Percentiles rank a stretch among this genome's conserved stretches.
phyloP scores from a whole-genome alignment of 2,888 invertebrate species.

The Agrotis ipsilon region DNA sequence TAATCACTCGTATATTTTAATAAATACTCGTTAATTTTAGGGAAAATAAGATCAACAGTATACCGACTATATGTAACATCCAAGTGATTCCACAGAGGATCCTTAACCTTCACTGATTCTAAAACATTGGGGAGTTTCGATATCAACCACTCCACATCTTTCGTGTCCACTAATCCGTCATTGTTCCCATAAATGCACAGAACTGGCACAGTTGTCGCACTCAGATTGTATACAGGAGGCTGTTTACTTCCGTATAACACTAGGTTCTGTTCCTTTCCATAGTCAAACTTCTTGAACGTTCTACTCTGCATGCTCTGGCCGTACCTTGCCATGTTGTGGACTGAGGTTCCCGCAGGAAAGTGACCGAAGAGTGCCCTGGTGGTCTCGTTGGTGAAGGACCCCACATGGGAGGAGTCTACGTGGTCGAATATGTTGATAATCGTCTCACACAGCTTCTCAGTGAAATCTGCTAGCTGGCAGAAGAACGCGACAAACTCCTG shows the following conservation, averaged over 20 bases:
- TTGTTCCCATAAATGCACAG: slow-evolving; percentile 79
- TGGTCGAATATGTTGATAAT: slow-evolving; percentile 70
- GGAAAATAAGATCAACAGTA: slow-evolving; percentile 56
- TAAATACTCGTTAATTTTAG: slow-evolving; percentile 86
- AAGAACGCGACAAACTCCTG: slow-evolving; percentile 77
- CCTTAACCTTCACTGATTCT: slow-evolving; percentile 89
- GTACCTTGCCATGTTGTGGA: slow-evolving; percentile 77
- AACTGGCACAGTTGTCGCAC: slow-evolving; percentile 75
- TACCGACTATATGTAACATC: slow-evolving; percentile 75
- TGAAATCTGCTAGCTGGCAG: slow-evolving; percentile 70
- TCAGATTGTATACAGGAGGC: slow-evolving; percentile 77
- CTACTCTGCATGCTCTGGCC: slow-evolving; percentile 75
- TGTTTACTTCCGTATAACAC: slow-evolving; percentile 71
- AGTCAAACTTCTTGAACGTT: slow-evolving; percentile 80
- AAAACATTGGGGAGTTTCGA: slow-evolving; percentile 90
- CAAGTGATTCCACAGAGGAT: slow-evolving; percentile 81
- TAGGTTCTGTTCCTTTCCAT: slow-evolving; percentile 75
- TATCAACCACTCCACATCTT: slow-evolving; percentile 90
- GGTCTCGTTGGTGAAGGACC: slow-evolving; percentile 75
- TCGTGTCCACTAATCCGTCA: slow-evolving; percentile 91
- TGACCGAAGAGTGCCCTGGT: slow-evolving; percentile 73
- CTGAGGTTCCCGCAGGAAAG: slow-evolving; percentile 71
- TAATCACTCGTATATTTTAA: slow-evolving; percentile 63
- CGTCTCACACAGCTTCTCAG: slow-evolving; percentile 70
- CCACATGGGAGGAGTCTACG: slow-evolving; percentile 70